Conservation (phyloP, 2,113 vertebrate genomes). For the Atractosteus spatula region DNA sequence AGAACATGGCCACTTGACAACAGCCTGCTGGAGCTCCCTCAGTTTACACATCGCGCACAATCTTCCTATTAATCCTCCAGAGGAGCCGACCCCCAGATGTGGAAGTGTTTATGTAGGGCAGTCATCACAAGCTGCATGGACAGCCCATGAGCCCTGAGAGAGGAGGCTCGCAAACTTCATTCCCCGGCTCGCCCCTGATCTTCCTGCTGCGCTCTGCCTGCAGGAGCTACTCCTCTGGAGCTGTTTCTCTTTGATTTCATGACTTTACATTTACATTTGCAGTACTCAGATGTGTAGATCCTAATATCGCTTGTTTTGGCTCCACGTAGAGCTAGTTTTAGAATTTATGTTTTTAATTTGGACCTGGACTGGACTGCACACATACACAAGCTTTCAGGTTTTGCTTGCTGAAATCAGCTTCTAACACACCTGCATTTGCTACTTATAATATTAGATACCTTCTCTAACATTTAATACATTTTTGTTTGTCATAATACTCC, state of each 20-base stretch:
- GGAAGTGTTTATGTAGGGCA: slow-evolving; percentile 51
- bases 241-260: too few species aligned
- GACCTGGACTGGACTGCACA: neutral
- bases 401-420: too few species aligned
- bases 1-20: slow-evolving; percentile 45
- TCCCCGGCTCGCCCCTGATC: neutral
- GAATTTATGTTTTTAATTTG: too few species aligned
- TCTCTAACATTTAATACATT: neutral
- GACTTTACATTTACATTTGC: too few species aligned
- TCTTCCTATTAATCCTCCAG: slow-evolving; percentile 43
- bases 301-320: too few species aligned
- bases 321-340: too few species aligned
- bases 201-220: too few species aligned
- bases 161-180: slow-evolving; percentile 7
- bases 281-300: too few species aligned
- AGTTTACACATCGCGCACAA: slow-evolving; percentile 44
- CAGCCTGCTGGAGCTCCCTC: slow-evolving; percentile 45
- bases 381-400: too few species aligned
- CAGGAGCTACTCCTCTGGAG: too few species aligned
- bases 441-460: neutral
- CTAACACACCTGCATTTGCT: too few species aligned
- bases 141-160: slow-evolving; percentile 17
- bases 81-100: slow-evolving; percentile 53
- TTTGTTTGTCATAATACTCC: neutral
- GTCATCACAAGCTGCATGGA: slow-evolving; percentile 39